A percentile compares a stretch with the other conserved stretches of the same genome.
These are phyloP conservation scores for Archivesica marissinica DNA, from an alignment of 1,140 invertebrate species.

Conservation along the genomic window DNA sequence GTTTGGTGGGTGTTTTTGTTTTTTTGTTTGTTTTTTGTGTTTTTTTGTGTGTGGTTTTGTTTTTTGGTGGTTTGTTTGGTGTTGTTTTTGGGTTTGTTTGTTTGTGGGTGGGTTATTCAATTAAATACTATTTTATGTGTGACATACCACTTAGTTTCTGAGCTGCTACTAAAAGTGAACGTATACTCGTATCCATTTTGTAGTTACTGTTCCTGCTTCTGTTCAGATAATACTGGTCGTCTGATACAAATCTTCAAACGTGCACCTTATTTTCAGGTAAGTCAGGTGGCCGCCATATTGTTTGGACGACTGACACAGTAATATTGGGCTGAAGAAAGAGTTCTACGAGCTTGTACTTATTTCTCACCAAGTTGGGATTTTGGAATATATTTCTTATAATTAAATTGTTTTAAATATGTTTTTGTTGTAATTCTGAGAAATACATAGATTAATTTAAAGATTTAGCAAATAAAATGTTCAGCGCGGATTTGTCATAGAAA, in stretches of 20 bases:
- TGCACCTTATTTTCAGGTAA: slow-evolving; percentile 15
- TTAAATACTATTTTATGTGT: background rate
- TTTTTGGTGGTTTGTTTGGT: no score
- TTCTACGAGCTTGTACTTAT: background rate
- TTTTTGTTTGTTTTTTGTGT: no score
- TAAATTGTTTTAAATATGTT: background rate
- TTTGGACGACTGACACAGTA: slow-evolving; percentile 33
- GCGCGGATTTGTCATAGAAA: slow-evolving; percentile 39
- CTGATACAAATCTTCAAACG: background rate
- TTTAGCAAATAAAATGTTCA: background rate
- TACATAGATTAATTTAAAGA: background rate
- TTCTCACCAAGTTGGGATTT: background rate
- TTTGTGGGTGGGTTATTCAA: background rate
- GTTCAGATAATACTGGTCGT: no score
- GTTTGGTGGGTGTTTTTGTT: no score
- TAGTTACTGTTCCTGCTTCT: no score
- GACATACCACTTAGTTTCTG: slow-evolving; percentile 64
- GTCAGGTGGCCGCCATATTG: slow-evolving; percentile 54
- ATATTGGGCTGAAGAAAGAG: background rate
- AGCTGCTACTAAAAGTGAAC: slow-evolving; percentile 62
- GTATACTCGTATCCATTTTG: slow-evolving; percentile 70
- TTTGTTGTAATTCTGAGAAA: background rate
- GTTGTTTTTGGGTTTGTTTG: no score
- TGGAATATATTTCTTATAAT: background rate
- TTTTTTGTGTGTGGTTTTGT: no score